These are phyloP conservation scores for Solenopsis invicta DNA, from an alignment of 1,140 invertebrate genomes.

Conservation along the genomic window DNA sequence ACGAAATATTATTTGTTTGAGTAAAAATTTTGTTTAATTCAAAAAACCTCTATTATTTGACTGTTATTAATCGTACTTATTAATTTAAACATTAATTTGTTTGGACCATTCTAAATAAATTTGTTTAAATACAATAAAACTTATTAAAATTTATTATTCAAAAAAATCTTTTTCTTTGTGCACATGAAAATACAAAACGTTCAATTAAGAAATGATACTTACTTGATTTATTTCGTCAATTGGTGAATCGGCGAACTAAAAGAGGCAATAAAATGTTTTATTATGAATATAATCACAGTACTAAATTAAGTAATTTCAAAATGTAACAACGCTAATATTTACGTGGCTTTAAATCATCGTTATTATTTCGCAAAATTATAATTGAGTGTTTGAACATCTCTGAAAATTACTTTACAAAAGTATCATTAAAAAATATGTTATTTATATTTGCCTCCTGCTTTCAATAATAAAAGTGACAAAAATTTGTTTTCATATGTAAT, in stretches of 20 bases:
- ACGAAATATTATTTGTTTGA: no score
- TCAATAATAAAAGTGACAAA: background rate
- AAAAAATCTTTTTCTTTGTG: no score
- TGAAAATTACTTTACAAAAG: background rate
- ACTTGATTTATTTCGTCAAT: background rate
- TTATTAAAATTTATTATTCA: no score
- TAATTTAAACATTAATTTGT: no score
- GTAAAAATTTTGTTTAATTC: no score
- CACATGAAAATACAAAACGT: background rate
- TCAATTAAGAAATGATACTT: background rate
- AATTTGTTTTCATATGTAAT: background rate
- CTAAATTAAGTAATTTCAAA: background rate
- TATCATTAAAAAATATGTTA: background rate
- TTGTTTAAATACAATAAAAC: no score
- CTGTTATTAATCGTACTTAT: no score
- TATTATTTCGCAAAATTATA: conserved; percentile 2
- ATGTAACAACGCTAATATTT: background rate
- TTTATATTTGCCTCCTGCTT: background rate
- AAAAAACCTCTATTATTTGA: no score
- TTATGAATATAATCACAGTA: background rate
- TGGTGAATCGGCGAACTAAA: background rate
- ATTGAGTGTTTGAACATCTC: background rate
- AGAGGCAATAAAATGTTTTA: background rate
- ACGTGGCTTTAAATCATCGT: background rate
- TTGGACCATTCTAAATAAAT: no score